These are phyloP conservation scores for Melieria omissa DNA, from an alignment of 2,888 invertebrate species.

Conservation along the genomic window DNA sequence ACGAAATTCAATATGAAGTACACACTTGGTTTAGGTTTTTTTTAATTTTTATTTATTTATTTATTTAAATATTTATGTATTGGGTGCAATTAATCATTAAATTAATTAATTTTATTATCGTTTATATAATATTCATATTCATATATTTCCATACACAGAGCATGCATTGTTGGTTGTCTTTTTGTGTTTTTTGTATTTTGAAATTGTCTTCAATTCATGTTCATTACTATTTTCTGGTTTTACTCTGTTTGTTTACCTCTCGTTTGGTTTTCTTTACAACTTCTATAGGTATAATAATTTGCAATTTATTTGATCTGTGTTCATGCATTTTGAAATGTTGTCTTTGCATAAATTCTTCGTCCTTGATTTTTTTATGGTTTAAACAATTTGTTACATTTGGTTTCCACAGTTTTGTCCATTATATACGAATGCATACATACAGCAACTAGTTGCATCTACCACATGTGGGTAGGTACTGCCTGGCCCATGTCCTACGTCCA, in stretches of 20 bases:
- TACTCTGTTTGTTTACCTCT: constrained; percentile 1
- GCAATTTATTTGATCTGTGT: not conserved
- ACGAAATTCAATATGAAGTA: too few relatives aligned
- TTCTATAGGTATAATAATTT: constrained; percentile 10
- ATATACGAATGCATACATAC: not conserved
- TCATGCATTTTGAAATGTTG: too few relatives aligned
- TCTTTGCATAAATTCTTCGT: not conserved
- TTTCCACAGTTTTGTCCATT: not conserved
- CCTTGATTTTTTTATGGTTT: constrained; percentile 31
- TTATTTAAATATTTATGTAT: constrained; percentile 62
- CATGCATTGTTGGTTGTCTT: constrained; percentile 41
- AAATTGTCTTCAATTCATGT: constrained; percentile 12
- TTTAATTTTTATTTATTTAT: constrained; percentile 52
- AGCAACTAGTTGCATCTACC: too few relatives aligned
- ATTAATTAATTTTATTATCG: constrained; percentile 62
- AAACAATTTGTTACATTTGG: not conserved
- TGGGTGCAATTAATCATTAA: constrained; percentile 65
- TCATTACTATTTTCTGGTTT: constrained; percentile 10
- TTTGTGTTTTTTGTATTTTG: constrained; percentile 9
- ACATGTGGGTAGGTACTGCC: too few relatives aligned
- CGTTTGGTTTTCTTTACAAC: constrained; percentile 10
- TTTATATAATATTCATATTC: constrained; percentile 62
- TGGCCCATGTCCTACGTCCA: not conserved
- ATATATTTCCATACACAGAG: constrained; percentile 53
- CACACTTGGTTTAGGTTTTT: too few relatives aligned